phyloP scores from a whole-genome alignment of 2,113 vertebrate genomes.

The Ardeotis arabs region DNA sequence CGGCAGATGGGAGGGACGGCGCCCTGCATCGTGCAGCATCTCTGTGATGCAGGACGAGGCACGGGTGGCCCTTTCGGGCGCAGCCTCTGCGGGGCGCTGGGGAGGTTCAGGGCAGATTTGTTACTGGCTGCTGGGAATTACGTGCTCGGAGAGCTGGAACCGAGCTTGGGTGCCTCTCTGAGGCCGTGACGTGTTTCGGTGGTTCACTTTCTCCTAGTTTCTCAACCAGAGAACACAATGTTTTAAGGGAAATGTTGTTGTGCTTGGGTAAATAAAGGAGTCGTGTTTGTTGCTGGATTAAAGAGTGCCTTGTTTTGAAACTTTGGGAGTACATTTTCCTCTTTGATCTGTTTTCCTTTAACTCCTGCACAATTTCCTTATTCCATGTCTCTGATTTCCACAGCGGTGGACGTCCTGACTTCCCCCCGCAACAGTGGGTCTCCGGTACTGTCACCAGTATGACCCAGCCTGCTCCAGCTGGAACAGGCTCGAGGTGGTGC shows the following conservation, averaged over 20 bases:
- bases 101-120: background rate
- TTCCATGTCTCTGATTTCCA: background rate
- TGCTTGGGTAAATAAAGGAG: background rate
- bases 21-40: rapidly evolving
- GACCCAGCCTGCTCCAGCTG: too few species aligned
- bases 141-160: rapidly evolving
- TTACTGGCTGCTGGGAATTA: background rate
- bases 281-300: background rate
- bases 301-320: background rate
- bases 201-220: conserved; percentile 32
- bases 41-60: rapidly evolving
- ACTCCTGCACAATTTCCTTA: background rate
- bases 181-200: background rate
- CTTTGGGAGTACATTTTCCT: background rate
- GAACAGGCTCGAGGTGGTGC: background rate
- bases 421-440: rapidly evolving
- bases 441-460: rapidly evolving
- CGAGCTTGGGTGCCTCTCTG: background rate
- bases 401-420: rapidly evolving
- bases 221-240: background rate
- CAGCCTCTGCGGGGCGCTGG: background rate
- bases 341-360: background rate
- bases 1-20: background rate
- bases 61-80: rapidly evolving
- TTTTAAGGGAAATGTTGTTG: background rate